Percentiles rank a stretch among this genome's conserved stretches.
Conservation (phyloP, 1,140 invertebrate species). For the Odontomachus brunneus region DNA sequence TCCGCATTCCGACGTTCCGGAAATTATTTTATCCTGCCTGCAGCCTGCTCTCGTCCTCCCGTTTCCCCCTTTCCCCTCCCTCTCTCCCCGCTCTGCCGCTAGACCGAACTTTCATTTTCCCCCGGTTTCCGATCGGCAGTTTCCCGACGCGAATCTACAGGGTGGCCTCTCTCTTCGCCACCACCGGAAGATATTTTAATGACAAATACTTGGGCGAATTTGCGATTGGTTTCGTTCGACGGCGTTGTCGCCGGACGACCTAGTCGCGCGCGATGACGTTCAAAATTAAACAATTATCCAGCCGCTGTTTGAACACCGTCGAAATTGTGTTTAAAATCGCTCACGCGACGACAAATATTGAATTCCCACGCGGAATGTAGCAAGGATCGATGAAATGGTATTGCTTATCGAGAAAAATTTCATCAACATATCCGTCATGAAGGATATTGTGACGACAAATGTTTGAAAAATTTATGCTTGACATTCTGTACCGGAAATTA, state of each 20-base stretch:
- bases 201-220: constrained; percentile 42
- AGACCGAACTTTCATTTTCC: constrained; percentile 53
- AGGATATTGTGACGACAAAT: not conserved
- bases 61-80: not conserved
- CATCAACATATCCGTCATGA: not conserved
- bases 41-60: constrained; percentile 35
- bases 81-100: not conserved
- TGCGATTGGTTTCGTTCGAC: constrained; percentile 2
- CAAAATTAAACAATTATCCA: constrained; percentile 1
- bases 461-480: not conserved
- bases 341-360: not conserved
- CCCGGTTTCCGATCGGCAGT: constrained; percentile 39
- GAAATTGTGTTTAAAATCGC: not conserved
- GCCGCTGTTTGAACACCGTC: not conserved
- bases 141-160: constrained; percentile 17
- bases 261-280: constrained; percentile 1
- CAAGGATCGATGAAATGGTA: not conserved
- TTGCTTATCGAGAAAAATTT: not conserved
- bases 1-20: constrained; percentile 69
- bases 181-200: constrained; percentile 49
- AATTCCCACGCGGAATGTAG: constrained; percentile 10
- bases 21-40: constrained; percentile 72
- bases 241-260: not conserved
- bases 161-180: constrained; percentile 4
- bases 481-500: not conserved